phyloP scores from a whole-genome alignment of 1,140 invertebrate species.

The Drosophila sucinea region DNA sequence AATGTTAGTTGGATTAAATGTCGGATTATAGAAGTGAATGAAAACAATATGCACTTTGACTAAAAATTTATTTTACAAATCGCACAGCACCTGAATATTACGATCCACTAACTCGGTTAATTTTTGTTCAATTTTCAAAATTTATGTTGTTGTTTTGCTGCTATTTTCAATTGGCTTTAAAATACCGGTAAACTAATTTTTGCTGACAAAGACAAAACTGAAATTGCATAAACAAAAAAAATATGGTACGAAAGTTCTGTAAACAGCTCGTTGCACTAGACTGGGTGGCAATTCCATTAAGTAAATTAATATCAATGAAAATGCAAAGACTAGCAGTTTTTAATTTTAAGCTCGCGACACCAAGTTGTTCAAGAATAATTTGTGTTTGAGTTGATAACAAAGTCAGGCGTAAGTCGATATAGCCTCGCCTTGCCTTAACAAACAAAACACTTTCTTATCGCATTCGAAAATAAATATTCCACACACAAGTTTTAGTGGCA shows the following conservation, averaged over 20 bases:
- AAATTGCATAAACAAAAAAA: constrained; percentile 4
- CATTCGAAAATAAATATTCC: neutral
- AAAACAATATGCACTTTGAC: no score
- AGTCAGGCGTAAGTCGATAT: neutral
- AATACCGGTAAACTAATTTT: neutral
- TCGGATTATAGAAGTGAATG: no score
- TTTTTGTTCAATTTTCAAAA: no score
- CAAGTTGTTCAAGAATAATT: neutral
- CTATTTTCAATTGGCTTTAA: no score
- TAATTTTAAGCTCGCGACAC: neutral
- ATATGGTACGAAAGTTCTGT: neutral
- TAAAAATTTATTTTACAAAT: no score
- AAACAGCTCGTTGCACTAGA: neutral
- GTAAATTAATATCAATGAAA: constrained; percentile 6
- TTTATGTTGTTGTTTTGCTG: no score
- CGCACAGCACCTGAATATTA: no score
- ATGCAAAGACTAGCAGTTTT: neutral
- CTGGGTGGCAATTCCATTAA: neutral
- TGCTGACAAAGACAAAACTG: neutral
- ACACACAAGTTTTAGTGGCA: constrained; percentile 7
- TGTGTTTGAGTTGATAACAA: constrained; percentile 10
- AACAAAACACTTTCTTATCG: neutral
- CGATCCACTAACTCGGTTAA: no score
- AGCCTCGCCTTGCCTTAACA: neutral
- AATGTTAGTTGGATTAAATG: no score